Evolutionary conservation across 1,140 invertebrate genomes (phyloP).

Genomic region (Cephus cinctus): DNA sequence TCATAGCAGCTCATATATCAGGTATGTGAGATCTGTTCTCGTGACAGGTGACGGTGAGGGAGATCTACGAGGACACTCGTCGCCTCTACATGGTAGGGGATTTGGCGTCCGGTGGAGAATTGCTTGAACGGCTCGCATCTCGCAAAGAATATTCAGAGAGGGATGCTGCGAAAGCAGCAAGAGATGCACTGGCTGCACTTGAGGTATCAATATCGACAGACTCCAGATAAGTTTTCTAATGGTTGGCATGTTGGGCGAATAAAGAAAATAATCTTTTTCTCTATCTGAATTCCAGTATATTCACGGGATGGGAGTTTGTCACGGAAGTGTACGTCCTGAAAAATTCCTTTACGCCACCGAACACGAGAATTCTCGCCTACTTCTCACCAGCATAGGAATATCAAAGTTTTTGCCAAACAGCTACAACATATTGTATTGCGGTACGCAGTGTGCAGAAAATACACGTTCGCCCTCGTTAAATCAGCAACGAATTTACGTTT

Average conservation of each 20-base stretch:
- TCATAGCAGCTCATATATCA: too few relatives aligned
- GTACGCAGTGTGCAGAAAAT: too few relatives aligned
- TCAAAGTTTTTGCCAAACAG: conserved; percentile 24
- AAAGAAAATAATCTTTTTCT: too few relatives aligned
- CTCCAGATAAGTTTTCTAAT: too few relatives aligned
- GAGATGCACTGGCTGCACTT: conserved; percentile 49
- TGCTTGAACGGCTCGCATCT: conserved; percentile 58
- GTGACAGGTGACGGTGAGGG: conserved; percentile 30
- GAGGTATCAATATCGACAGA: too few relatives aligned
- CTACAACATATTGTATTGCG: conserved; percentile 52
- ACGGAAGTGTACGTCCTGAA: conserved; percentile 57
- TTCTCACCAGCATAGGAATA: conserved; percentile 57
- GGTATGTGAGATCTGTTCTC: too few relatives aligned
- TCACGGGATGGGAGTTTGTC: conserved; percentile 51
- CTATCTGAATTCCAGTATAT: too few relatives aligned
- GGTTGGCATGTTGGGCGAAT: too few relatives aligned
- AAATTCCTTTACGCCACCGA: conserved; percentile 56
- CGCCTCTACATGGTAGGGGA: conserved; percentile 33
- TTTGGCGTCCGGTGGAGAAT: conserved; percentile 45
- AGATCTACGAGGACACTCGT: conserved; percentile 28
- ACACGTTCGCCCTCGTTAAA: too few relatives aligned
- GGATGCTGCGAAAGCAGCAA: conserved; percentile 52
- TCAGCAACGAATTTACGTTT: too few relatives aligned
- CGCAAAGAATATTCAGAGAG: conserved; percentile 55
- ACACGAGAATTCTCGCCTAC: conserved; percentile 48